Evolutionary conservation across 2,113 vertebrate species (phyloP), one percentile per base, ranked within the genome.

Genomic region (Chaetodon auriga): DNA sequence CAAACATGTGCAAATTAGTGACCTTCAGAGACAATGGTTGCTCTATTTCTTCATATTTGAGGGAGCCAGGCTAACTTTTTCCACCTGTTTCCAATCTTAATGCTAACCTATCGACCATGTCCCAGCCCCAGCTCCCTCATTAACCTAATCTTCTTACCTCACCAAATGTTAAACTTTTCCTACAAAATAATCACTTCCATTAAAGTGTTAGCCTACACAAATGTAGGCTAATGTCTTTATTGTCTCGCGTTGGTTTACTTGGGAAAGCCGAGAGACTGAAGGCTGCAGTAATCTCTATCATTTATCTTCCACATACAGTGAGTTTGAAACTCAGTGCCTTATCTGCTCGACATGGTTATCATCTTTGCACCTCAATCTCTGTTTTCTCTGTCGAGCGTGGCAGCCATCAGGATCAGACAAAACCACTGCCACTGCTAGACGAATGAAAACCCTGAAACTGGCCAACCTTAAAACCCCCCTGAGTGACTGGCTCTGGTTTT

Each of bases 301-400:
- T 66, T 55, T 14, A 71, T 81, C 73, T 61, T 57, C 43, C 25
- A 60, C 25, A 53, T 19, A 12, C 25, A 30, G 19, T 16, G 19
- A 11, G 57, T 54, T 36, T 70, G 49, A 82, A 53, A 70, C 30
- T 5, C 18, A 35, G 43, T 18, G 11, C 41, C 8, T 16, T 58
- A 60, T 77, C 48, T 30, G 6, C 14, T 68, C 18, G 45, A n/a
- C 21, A 30, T 1, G 0, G 2, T 18, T 9, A 30, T 77, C 63
- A 75, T 80, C 23, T 46, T 53, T 41, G 19, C 35, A 49, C 14
- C 53, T 65, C 66, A 64, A 76, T 80, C 71, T 85, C 46, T 82
- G 79, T 90, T 80, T 88, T 82, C 48, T 70, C 41, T 62, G 57
- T 10, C 1, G 16, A 68, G 88, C 1, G 78, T 87, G 89, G 73